Percentiles rank a stretch among this genome's conserved stretches.
Evolutionary conservation across 53 echinoderm and acorn worm genomes (phyloP).

Genomic region (Actinopyga echinites): DNA sequence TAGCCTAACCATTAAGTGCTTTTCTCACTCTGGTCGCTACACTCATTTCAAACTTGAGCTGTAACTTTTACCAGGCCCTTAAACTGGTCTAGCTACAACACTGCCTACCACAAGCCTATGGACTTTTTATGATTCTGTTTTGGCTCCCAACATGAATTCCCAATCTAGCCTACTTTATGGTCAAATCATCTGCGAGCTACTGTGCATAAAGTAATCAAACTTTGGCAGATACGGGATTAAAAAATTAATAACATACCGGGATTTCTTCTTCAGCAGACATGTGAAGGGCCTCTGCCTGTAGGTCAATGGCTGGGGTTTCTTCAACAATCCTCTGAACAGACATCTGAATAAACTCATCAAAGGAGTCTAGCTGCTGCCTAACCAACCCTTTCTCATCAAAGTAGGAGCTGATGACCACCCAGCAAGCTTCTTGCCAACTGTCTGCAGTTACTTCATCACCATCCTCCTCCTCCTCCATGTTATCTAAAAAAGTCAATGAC

Average conservation of each 20-base stretch:
- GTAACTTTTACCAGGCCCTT: too few species aligned
- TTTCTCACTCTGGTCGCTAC: too few species aligned
- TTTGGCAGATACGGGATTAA: too few species aligned
- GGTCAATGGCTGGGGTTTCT: constrained; percentile 86
- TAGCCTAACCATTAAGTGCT: too few species aligned
- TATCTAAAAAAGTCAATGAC: constrained; percentile 18
- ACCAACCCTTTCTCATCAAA: constrained; percentile 97
- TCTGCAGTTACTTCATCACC: constrained; percentile 87
- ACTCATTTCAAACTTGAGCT: too few species aligned
- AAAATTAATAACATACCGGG: constrained; percentile 65
- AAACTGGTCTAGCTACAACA: too few species aligned
- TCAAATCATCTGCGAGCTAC: too few species aligned
- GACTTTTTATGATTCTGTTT: too few species aligned
- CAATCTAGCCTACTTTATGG: too few species aligned
- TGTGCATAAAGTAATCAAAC: too few species aligned
- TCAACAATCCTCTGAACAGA: constrained; percentile 95
- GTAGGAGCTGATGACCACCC: constrained; percentile 99
- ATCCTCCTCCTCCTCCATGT: constrained; percentile 79
- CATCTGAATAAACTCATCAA: constrained; percentile 99
- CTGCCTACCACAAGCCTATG: too few species aligned
- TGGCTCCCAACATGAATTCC: too few species aligned
- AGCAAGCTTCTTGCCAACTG: constrained; percentile 97
- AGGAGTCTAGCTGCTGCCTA: constrained; percentile 95
- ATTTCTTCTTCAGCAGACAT: constrained; percentile 80
- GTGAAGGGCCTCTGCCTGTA: constrained; percentile 92